Evolutionary conservation across 2,797 vertebrate species (phyloP), one percentile per base, ranked within the genome.

Genomic region (Malurus splendens): DNA sequence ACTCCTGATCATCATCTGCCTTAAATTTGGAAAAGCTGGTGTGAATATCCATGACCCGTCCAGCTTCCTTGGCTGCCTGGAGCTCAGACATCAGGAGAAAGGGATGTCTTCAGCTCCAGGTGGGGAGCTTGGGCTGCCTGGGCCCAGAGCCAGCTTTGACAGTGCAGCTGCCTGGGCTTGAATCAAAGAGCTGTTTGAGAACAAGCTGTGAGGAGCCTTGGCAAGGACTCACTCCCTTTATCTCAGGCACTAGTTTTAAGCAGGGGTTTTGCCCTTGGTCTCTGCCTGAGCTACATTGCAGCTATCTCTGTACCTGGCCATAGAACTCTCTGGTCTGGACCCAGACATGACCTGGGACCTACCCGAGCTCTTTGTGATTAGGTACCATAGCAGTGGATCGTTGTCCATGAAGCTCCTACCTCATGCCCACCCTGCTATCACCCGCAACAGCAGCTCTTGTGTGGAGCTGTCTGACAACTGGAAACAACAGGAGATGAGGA

Each of bases 121-220:
- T 90, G 62, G 70, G 70, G 24, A 87, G 27, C 50, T 82, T 50
- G 23, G 61, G 74, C 59, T 83, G 87, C 47, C 85, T 78, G 87
- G 93, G 91, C 90, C 57, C 18, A 1, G 44, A 76, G 85, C 91
- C 93, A 93, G 94, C 82, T 83, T 67, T 81, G 76, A 67, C 87
- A 81, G 82, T 36, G 86, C 93, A 95, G 91, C 94, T 95, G 93
- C 52, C 76, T 87, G 87, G 86, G 82, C 82, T 90, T 81, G 86
- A 89, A 90, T 90, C 86, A 92, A 94, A 92, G 85, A 71, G 68
- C 79, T 90, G 87, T 87, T 94, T 90, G 87, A 92, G 87, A 92
- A 86, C 78, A 93, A 76, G 75, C 89, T 86, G 61, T 75, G 93
- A 89, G 76, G 16, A 94, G 80, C 65, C 32, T 71, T 59, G 15